A percentile compares a stretch with the other conserved stretches of the same genome.
phyloP scores from a whole-genome alignment of 2,113 vertebrate genomes.

The Notothenia rossii region DNA sequence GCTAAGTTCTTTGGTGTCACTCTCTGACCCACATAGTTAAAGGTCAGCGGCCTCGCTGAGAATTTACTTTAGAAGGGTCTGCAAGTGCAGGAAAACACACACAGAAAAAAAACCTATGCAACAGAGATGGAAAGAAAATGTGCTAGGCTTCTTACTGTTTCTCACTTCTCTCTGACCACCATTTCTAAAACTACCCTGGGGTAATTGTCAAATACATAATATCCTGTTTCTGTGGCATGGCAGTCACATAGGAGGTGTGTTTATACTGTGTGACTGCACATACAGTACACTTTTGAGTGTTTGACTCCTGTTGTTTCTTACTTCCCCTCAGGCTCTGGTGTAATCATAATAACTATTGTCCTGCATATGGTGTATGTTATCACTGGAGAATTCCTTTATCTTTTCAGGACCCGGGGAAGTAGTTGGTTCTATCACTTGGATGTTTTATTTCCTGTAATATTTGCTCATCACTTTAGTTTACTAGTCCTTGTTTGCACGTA shows the following conservation, averaged over 20 bases:
- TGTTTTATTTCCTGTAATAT: background rate
- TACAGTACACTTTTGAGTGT: background rate
- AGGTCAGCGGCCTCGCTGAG: conserved; percentile 6
- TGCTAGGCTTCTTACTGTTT: background rate
- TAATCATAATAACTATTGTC: background rate
- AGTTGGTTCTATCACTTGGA: background rate
- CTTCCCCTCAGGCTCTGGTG: background rate
- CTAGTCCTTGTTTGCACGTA: conserved; percentile 1
- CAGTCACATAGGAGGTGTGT: background rate
- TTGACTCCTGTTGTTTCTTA: conserved; percentile 1
- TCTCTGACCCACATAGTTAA: background rate
- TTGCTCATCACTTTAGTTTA: background rate
- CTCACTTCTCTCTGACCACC: background rate
- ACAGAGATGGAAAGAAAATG: background rate
- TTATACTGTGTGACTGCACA: conserved; percentile 1
- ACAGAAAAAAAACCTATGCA: background rate
- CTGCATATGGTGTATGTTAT: background rate
- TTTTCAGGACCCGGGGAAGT: background rate
- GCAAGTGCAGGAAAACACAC: background rate
- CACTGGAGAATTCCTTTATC: background rate
- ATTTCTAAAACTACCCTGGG: background rate
- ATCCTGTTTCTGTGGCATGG: background rate
- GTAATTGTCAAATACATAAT: background rate
- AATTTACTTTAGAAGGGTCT: conserved; percentile 1
- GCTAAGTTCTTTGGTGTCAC: background rate